Evolutionary conservation across 2,797 vertebrate genomes (phyloP).

Genomic region (Aphelocoma californica): DNA sequence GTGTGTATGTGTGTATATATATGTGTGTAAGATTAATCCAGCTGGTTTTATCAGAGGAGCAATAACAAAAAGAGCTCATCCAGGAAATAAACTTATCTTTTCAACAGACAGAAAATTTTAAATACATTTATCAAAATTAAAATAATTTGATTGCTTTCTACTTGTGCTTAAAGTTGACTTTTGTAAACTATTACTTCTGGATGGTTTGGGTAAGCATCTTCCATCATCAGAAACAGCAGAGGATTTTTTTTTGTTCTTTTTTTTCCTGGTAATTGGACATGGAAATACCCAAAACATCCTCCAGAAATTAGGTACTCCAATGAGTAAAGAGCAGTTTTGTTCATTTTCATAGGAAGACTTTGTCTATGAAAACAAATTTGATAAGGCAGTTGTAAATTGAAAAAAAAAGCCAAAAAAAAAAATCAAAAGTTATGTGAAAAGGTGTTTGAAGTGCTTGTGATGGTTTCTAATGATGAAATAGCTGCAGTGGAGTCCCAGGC

Average conservation of each 20-base stretch:
- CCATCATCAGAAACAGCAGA: neutral
- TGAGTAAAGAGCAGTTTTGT: neutral
- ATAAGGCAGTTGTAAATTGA: neutral
- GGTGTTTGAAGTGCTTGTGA: neutral
- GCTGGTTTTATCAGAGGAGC: neutral
- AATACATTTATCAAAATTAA: neutral
- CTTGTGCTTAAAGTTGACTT: neutral
- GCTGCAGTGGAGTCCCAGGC: neutral
- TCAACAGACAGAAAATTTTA: neutral
- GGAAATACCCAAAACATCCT: neutral
- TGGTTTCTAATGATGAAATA: neutral
- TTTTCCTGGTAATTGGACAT: neutral
- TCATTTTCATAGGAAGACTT: neutral
- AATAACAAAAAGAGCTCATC: neutral
- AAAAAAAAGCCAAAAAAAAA: neutral
- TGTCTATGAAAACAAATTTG: neutral
- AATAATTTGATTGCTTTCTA: neutral
- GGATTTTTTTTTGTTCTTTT: neutral
- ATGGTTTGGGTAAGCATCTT: neutral
- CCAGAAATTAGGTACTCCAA: neutral
- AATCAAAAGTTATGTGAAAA: neutral
- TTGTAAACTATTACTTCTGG: neutral
- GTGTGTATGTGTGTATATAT: fast-evolving
- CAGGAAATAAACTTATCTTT: neutral
- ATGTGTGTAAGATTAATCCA: neutral